A percentile compares a stretch with the other conserved stretches of the same genome.
Conservation (phyloP, 2,797 vertebrate species). For the Coregonus suidteri region DNA sequence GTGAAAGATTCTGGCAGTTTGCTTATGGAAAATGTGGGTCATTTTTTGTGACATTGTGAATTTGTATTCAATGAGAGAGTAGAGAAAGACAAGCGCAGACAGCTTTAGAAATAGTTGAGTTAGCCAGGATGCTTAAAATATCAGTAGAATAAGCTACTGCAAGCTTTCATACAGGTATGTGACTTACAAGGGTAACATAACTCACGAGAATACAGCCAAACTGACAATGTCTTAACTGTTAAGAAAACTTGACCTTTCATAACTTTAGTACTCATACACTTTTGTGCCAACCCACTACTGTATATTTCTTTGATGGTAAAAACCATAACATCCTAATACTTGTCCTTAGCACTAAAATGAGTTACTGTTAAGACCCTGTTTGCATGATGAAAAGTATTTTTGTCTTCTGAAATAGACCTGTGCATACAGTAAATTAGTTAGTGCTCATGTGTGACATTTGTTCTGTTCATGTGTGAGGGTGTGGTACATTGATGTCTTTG, state of each 20-base stretch:
- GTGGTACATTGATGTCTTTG: conserved; percentile 8
- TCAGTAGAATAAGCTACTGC: conserved; percentile 9
- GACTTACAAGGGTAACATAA: conserved; percentile 10
- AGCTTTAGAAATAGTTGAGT: not conserved
- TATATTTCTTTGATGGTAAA: not conserved
- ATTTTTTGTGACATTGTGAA: not conserved
- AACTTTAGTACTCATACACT: not conserved
- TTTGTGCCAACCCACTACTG: not conserved
- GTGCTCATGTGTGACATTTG: conserved; percentile 10
- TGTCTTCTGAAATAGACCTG: conserved; percentile 1
- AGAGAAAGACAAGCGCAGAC: not conserved
- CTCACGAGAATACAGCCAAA: conserved; percentile 10
- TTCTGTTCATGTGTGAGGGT: not conserved
- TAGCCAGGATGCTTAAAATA: not conserved
- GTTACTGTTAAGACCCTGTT: not conserved
- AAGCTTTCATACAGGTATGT: not conserved
- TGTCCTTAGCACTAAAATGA: not conserved
- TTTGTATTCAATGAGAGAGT: not conserved
- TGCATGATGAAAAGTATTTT: conserved; percentile 20
- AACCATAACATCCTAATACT: not conserved
- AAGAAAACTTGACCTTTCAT: too few relatives aligned
- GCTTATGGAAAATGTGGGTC: not conserved
- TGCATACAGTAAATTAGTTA: not conserved
- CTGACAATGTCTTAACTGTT: not conserved
- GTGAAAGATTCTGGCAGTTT: not conserved